Conservation (phyloP, 2,113 vertebrate species). For the Ovis aries region DNA sequence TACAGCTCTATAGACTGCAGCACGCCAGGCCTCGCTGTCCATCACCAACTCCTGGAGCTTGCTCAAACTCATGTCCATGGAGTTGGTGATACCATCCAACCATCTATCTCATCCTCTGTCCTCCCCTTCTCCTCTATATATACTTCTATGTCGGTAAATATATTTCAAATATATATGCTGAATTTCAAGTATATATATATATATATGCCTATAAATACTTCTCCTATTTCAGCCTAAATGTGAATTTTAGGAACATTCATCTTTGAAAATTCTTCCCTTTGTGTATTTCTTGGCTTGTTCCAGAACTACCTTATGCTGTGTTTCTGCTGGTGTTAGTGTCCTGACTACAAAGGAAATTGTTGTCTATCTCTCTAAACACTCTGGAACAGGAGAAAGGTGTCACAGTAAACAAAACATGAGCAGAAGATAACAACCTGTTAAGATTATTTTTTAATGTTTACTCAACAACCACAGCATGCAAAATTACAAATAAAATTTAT, state of each 20-base stretch:
- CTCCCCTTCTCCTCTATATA: neutral
- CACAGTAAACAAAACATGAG: slow-evolving; percentile 14
- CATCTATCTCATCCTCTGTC: neutral
- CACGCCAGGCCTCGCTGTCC: rapidly evolving
- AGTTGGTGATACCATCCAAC: neutral
- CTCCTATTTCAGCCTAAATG: neutral
- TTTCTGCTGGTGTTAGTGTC: neutral
- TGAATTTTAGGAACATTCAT: slow-evolving; percentile 16
- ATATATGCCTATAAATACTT: neutral
- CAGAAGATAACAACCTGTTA: neutral
- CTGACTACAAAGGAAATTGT: neutral
- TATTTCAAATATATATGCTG: neutral
- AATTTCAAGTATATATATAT: neutral
- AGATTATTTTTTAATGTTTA: slow-evolving; percentile 7
- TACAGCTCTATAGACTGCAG: rapidly evolving
- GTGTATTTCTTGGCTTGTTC: neutral
- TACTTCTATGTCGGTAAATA: neutral
- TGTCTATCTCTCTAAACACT: neutral
- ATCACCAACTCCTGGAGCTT: rapidly evolving
- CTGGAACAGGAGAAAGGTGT: neutral
- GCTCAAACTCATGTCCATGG: neutral
- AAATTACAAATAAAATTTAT: slow-evolving; percentile 21
- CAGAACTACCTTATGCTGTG: neutral
- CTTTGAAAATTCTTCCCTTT: neutral
- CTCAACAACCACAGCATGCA: neutral